A percentile compares a stretch with the other conserved stretches of the same genome.
phyloP scores from a whole-genome alignment of 2,113 vertebrate genomes.

The Pungitius pungitius region DNA sequence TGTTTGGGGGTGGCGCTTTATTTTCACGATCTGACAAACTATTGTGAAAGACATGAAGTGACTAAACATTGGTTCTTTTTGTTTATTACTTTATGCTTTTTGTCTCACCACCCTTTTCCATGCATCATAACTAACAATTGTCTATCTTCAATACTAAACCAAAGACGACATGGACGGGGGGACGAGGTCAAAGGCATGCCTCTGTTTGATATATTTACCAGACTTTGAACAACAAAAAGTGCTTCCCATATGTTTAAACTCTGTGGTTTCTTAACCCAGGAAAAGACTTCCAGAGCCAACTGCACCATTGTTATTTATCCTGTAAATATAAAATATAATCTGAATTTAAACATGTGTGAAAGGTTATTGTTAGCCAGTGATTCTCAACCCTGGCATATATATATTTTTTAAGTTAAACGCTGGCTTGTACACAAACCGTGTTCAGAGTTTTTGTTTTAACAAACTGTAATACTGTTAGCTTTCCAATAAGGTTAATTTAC shows the following conservation, averaged over 20 bases:
- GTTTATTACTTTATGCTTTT: conserved; percentile 49
- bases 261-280: conserved; percentile 6
- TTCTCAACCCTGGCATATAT: not conserved
- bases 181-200: conserved; percentile 81
- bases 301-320: conserved; percentile 4
- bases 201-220: conserved; percentile 76
- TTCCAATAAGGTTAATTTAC: conserved; percentile 73
- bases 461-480: conserved; percentile 46
- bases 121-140: conserved; percentile 82
- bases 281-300: conserved; percentile 4
- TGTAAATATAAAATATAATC: conserved; percentile 25
- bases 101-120: conserved; percentile 83
- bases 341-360: not conserved
- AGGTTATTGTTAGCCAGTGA: conserved; percentile 1
- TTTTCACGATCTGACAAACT: conserved; percentile 81
- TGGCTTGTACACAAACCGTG: conserved; percentile 11
- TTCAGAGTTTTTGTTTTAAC: conserved; percentile 53
- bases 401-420: not conserved
- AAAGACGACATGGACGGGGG: conserved; percentile 25
- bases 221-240: conserved; percentile 42
- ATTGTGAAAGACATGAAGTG: conserved; percentile 58
- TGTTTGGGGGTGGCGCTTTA: conserved; percentile 73
- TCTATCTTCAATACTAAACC: conserved; percentile 71
- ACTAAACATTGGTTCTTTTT: conserved; percentile 38
- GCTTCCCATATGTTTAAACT: conserved; percentile 27